Conservation (phyloP, 2,888 invertebrate genomes). For the Galerucella pusilla region DNA sequence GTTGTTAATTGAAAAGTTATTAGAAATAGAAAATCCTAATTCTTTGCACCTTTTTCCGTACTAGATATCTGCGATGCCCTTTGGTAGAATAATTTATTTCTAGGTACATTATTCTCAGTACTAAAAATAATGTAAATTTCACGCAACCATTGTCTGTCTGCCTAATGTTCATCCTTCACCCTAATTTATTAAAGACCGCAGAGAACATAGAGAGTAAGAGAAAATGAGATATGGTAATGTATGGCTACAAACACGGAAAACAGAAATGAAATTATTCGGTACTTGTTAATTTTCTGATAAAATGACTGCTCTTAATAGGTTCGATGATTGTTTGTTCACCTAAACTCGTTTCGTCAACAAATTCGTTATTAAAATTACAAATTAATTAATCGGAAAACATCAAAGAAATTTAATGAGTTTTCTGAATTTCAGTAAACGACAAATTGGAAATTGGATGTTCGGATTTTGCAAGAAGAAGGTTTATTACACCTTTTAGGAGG, state of each 20-base stretch:
- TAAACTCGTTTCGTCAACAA: not conserved
- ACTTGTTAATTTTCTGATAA: not conserved
- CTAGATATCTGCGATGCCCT: not conserved
- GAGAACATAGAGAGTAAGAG: not conserved
- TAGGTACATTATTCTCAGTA: not conserved
- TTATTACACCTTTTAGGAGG: not conserved
- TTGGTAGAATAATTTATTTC: constrained; percentile 8
- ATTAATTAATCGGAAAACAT: not conserved
- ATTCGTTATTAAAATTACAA: not conserved
- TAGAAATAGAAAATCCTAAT: not conserved
- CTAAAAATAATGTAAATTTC: constrained; percentile 24
- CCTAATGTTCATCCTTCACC: not conserved
- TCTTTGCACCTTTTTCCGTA: not conserved
- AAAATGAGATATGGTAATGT: constrained; percentile 5
- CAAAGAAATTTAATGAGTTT: constrained; percentile 3
- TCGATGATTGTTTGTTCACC: not conserved
- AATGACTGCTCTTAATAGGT: not conserved
- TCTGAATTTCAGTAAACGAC: not conserved
- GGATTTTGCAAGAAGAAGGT: not conserved
- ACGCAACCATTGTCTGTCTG: constrained; percentile 19
- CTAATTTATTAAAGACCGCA: constrained; percentile 17
- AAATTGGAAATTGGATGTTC: not conserved
- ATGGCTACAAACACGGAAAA: not conserved
- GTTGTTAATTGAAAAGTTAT: not conserved
- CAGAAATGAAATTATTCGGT: not conserved